Conservation (phyloP, 2,888 invertebrate genomes). For the Stenoptilia bipunctidactyla region DNA sequence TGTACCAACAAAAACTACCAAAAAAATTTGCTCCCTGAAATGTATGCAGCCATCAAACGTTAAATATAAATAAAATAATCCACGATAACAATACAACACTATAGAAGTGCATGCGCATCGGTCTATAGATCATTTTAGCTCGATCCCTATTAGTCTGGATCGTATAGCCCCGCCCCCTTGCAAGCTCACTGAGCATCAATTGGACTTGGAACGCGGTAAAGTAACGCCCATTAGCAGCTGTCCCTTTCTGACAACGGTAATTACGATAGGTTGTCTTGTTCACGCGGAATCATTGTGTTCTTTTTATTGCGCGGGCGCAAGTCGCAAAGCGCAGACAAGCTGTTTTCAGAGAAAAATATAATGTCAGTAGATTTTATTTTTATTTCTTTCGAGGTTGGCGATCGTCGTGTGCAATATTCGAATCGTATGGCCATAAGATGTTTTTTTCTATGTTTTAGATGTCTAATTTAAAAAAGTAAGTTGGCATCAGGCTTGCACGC, state of each 20-base stretch:
- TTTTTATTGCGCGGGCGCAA: constrained; percentile 47
- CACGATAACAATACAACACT: constrained; percentile 59
- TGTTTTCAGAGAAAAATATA: constrained; percentile 63
- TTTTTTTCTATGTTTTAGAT: constrained; percentile 42
- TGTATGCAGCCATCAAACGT: constrained; percentile 54
- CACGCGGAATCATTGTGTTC: constrained; percentile 26
- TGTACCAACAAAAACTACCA: constrained; percentile 25
- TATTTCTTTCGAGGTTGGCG: constrained; percentile 26
- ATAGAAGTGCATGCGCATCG: constrained; percentile 36
- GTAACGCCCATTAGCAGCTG: constrained; percentile 44
- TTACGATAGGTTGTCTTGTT: constrained; percentile 22
- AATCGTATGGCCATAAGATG: constrained; percentile 44
- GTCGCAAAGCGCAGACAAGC: constrained; percentile 50
- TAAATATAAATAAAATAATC: constrained; percentile 58
- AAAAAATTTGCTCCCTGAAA: constrained; percentile 31
- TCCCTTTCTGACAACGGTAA: constrained; percentile 25
- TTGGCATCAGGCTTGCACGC: constrained; percentile 26
- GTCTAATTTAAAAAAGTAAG: constrained; percentile 55
- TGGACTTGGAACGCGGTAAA: constrained; percentile 52
- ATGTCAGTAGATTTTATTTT: constrained; percentile 47
- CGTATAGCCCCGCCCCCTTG: constrained; percentile 49
- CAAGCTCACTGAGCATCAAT: constrained; percentile 69
- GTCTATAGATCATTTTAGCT: constrained; percentile 68
- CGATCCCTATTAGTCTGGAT: constrained; percentile 63
- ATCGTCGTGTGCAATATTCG: constrained; percentile 66